phyloP scores from a whole-genome alignment of 2,888 invertebrate genomes.

The Spodoptera picta region DNA sequence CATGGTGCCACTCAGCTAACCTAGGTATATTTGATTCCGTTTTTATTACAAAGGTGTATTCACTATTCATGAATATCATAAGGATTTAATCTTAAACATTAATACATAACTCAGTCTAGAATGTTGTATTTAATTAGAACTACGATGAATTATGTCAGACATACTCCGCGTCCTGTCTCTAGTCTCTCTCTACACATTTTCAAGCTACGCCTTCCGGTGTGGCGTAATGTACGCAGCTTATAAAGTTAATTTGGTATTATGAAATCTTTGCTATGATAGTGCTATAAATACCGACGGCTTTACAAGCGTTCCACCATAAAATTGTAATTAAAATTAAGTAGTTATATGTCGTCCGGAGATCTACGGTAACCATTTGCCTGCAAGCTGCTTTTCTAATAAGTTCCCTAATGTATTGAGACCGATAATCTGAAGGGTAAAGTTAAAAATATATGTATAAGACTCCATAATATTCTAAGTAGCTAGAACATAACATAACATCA shows the following conservation, averaged over 20 bases:
- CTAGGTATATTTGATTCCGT: not conserved
- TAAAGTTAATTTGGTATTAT: constrained; percentile 35
- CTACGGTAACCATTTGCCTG: constrained; percentile 1
- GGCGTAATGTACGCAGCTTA: constrained; percentile 26
- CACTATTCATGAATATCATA: constrained; percentile 11
- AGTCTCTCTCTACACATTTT: constrained; percentile 22
- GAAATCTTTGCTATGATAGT: constrained; percentile 16
- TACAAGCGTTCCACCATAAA: constrained; percentile 31
- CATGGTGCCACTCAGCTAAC: not conserved
- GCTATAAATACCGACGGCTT: constrained; percentile 33
- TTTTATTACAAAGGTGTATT: not conserved
- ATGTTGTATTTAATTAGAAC: constrained; percentile 46
- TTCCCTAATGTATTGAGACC: too few species aligned
- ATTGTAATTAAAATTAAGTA: constrained; percentile 30
- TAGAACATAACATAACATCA: too few species aligned
- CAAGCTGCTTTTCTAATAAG: too few species aligned
- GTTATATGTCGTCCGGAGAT: not conserved
- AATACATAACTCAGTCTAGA: constrained; percentile 21
- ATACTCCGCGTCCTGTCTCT: constrained; percentile 28
- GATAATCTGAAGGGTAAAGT: too few species aligned
- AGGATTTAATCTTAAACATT: constrained; percentile 33
- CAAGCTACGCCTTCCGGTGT: constrained; percentile 26
- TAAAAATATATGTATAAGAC: too few species aligned
- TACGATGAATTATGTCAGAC: constrained; percentile 35
- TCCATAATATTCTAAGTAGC: too few species aligned